Evolutionary conservation across 2,888 invertebrate genomes (phyloP).

Genomic region (Panorpa germanica): DNA sequence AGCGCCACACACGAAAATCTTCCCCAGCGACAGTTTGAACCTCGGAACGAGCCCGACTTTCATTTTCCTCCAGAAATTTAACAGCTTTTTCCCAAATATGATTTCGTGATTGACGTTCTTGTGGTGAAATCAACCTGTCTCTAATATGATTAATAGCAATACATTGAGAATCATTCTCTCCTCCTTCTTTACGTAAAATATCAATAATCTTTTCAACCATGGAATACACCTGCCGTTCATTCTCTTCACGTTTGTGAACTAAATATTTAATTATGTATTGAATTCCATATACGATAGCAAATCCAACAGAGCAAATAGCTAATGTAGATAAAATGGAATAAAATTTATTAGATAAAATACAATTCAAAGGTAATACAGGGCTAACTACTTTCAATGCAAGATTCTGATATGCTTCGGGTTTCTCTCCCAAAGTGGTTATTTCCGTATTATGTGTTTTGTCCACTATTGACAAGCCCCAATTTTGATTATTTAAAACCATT

Average conservation of each 20-base stretch:
- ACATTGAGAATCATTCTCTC: slow-evolving; percentile 29
- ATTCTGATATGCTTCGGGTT: too few relatives aligned
- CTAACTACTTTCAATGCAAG: too few relatives aligned
- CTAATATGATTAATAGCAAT: slow-evolving; percentile 74
- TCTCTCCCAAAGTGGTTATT: too few relatives aligned
- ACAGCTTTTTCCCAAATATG: slow-evolving; percentile 68
- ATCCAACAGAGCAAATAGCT: too few relatives aligned
- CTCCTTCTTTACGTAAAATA: slow-evolving; percentile 35
- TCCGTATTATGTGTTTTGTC: too few relatives aligned
- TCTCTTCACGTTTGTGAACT: too few relatives aligned
- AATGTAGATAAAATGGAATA: too few relatives aligned
- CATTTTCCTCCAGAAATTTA: slow-evolving; percentile 54
- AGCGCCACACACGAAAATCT: slow-evolving; percentile 81
- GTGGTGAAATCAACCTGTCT: slow-evolving; percentile 65
- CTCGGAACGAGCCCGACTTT: slow-evolving; percentile 70
- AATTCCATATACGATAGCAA: too few relatives aligned
- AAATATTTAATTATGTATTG: too few relatives aligned
- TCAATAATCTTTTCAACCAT: slow-evolving; percentile 49
- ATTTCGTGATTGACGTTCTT: slow-evolving; percentile 49
- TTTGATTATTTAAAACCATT: slow-evolving; percentile 38
- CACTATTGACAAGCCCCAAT: slow-evolving; percentile 42
- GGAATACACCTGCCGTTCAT: too few relatives aligned
- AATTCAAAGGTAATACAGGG: too few relatives aligned
- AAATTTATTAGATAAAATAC: too few relatives aligned
- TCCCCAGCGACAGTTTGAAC: slow-evolving; percentile 78